Conservation (phyloP, 2,888 invertebrate species). For the Eupithecia insigniata region DNA sequence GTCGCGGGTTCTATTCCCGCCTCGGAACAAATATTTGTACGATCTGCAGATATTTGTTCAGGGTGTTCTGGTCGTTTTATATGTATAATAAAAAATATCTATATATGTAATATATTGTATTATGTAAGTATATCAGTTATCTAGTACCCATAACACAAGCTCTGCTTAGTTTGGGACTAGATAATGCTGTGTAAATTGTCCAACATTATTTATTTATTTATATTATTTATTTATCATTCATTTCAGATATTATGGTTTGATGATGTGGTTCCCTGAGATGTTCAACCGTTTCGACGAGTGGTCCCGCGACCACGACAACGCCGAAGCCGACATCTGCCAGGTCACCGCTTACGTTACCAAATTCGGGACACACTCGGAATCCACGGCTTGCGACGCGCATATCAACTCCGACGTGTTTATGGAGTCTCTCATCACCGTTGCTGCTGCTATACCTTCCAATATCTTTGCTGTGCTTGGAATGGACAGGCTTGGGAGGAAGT, state of each 20-base stretch:
- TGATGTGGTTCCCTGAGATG: slow-evolving; percentile 99
- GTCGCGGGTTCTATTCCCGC: no score
- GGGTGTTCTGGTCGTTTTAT: no score
- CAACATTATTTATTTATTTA: no score
- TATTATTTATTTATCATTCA: no score
- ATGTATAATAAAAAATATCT: no score
- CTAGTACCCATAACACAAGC: no score
- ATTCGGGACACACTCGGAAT: slow-evolving; percentile 84
- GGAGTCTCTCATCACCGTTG: slow-evolving; percentile 94
- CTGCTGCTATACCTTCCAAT: slow-evolving; percentile 93
- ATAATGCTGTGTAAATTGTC: no score
- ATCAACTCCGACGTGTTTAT: slow-evolving; percentile 92
- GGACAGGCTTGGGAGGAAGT: slow-evolving; percentile 94
- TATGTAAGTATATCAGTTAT: no score
- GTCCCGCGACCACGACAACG: slow-evolving; percentile 86
- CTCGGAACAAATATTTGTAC: no score
- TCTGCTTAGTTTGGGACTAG: no score
- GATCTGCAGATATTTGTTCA: no score
- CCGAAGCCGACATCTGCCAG: slow-evolving; percentile 88
- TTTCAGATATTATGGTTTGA: slow-evolving; percentile 93
- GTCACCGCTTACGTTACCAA: slow-evolving; percentile 91
- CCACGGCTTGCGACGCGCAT: slow-evolving; percentile 86
- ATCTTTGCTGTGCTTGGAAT: slow-evolving; percentile 92
- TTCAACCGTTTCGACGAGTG: slow-evolving; percentile 95
- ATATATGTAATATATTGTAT: no score